phyloP scores from a whole-genome alignment of 2,888 invertebrate species.

The Coelogynopora nodosa region DNA sequence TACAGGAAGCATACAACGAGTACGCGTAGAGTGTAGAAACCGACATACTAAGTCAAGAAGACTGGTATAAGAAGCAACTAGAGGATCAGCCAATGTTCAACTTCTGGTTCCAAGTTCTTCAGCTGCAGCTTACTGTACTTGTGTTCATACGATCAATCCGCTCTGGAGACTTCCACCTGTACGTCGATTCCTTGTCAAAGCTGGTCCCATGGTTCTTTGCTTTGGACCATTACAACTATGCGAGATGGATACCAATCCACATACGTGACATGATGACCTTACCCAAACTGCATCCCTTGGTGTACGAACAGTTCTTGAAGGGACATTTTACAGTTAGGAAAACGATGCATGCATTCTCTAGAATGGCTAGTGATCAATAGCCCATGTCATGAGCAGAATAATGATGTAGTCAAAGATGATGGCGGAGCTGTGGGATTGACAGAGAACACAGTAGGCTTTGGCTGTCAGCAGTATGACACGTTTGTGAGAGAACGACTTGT shows the following conservation, averaged over 20 bases:
- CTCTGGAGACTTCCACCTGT: background rate
- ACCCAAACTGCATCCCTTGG: background rate
- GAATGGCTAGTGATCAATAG: background rate
- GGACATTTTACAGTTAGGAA: background rate
- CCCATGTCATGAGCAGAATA: background rate
- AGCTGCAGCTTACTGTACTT: background rate
- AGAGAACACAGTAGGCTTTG: background rate
- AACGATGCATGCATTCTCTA: background rate
- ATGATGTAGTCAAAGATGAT: background rate
- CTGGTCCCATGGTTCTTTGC: slow-evolving; percentile 2
- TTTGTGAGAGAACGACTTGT: background rate
- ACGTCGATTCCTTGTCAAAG: background rate
- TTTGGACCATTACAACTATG: background rate
- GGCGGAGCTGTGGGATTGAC: background rate
- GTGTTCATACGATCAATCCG: background rate
- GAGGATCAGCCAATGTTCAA: background rate
- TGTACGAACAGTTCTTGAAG: background rate
- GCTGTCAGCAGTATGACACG: background rate
- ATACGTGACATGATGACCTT: background rate
- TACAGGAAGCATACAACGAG: background rate
- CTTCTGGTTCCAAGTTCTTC: background rate
- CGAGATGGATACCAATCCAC: background rate
- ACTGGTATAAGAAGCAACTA: background rate
- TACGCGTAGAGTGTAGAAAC: background rate
- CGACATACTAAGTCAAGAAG: background rate